Percentiles rank a stretch among this genome's conserved stretches.
phyloP scores from a whole-genome alignment of 2,797 vertebrate genomes.

The Aselliscus stoliczkanus region DNA sequence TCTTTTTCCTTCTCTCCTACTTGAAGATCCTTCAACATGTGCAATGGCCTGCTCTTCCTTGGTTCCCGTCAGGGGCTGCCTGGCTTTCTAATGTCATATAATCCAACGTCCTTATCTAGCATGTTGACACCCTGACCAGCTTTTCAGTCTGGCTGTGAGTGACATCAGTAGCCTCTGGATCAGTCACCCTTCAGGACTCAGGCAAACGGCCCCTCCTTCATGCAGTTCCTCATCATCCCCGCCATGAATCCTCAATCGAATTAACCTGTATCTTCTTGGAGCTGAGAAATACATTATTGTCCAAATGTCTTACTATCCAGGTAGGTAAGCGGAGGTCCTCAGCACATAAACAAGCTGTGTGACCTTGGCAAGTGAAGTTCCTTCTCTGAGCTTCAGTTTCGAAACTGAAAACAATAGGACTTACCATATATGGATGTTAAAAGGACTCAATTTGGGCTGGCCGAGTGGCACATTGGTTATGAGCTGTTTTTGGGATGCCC shows the following conservation, averaged over 20 bases:
- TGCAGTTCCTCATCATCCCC: not conserved
- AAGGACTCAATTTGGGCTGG: not conserved
- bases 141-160: not conserved
- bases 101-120: not conserved
- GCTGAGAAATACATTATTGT: not conserved
- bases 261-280: not conserved
- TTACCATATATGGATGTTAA: not conserved
- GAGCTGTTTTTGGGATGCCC: no score
- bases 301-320: not conserved
- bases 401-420: not conserved
- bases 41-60: not conserved
- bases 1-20: not conserved
- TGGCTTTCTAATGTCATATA: not conserved
- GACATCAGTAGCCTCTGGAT: not conserved
- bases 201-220: not conserved
- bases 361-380: not conserved
- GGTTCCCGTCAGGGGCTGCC: not conserved
- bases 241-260: not conserved
- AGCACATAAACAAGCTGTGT: not conserved
- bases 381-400: not conserved
- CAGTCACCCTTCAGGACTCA: not conserved
- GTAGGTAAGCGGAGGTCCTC: not conserved
- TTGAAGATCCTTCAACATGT: not conserved
- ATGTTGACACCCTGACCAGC: not conserved
- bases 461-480: no score